A percentile compares a stretch with the other conserved stretches of the same genome.
phyloP scores from a whole-genome alignment of 1,140 invertebrate species.

The Thereuonema tuberculata region DNA sequence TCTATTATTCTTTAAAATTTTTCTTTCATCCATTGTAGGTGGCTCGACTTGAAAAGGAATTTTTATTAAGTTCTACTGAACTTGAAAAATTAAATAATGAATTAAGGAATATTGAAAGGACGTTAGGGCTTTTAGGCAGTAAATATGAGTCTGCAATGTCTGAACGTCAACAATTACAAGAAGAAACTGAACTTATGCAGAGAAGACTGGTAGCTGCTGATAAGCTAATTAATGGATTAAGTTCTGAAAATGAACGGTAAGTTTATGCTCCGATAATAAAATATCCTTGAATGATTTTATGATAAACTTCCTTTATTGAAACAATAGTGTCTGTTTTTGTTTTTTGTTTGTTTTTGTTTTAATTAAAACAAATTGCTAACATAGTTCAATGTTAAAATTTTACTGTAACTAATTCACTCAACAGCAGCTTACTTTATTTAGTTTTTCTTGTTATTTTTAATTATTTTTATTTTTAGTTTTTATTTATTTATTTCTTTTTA shows the following conservation, averaged over 20 bases:
- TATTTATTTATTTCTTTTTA: no score
- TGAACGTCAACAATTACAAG: slow-evolving; percentile 56
- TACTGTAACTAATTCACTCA: no score
- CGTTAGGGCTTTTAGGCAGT: slow-evolving; percentile 48
- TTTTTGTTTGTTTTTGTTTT: no score
- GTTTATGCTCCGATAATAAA: not conserved
- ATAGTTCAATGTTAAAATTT: no score
- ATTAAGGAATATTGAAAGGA: slow-evolving; percentile 52
- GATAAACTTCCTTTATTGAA: no score
- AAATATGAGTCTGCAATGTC: slow-evolving; percentile 61
- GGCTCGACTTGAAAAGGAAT: slow-evolving; percentile 51
- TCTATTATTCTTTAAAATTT: no score
- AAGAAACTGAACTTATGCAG: slow-evolving; percentile 70
- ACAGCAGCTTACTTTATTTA: no score
- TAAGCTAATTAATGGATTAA: slow-evolving; percentile 65
- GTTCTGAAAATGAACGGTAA: slow-evolving; percentile 55
- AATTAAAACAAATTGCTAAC: no score
- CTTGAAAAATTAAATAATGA: slow-evolving; percentile 63
- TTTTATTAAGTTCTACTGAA: slow-evolving; percentile 41
- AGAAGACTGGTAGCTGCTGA: slow-evolving; percentile 62
- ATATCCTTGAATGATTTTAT: not conserved
- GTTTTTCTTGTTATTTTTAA: no score
- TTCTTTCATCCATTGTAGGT: slow-evolving; percentile 32
- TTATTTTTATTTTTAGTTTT: no score
- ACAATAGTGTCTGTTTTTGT: no score